Conservation (phyloP, 2,113 vertebrate genomes). For the Phylloscopus whistleri region DNA sequence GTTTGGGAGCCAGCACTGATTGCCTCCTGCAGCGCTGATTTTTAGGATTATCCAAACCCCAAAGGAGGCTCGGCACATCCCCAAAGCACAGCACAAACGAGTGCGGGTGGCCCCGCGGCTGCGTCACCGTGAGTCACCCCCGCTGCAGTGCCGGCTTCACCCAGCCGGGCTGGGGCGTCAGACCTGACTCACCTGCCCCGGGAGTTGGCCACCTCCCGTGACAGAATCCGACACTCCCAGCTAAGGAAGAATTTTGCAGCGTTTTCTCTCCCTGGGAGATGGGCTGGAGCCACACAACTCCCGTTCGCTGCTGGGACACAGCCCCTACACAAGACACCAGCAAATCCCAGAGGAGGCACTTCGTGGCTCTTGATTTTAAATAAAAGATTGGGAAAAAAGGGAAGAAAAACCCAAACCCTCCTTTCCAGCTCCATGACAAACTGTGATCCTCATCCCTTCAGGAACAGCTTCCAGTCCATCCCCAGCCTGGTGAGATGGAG, state of each 20-base stretch:
- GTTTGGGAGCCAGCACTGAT: not conserved
- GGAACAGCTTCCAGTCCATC: not conserved
- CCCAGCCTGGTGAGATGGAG: not conserved
- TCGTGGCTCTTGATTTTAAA: not conserved
- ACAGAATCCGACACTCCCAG: not conserved
- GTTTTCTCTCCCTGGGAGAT: not conserved
- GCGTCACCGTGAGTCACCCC: not conserved
- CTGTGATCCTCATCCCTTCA: not conserved
- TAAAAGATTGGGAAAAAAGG: not conserved
- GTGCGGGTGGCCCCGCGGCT: accelerated
- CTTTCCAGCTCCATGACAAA: not conserved
- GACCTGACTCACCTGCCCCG: not conserved
- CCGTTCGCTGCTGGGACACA: not conserved
- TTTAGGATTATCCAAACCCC: not conserved
- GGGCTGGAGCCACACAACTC: accelerated
- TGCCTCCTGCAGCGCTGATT: not conserved
- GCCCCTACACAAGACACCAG: not conserved
- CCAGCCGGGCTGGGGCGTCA: not conserved
- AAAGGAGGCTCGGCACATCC: accelerated
- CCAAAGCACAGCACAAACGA: accelerated
- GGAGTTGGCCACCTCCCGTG: accelerated
- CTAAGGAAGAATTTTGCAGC: not conserved
- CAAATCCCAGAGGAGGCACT: not conserved
- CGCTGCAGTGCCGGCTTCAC: not conserved
- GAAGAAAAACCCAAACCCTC: not conserved